These are phyloP conservation scores for Oncorhynchus nerka DNA, from an alignment of 2,113 vertebrate species.

Conservation along the genomic window DNA sequence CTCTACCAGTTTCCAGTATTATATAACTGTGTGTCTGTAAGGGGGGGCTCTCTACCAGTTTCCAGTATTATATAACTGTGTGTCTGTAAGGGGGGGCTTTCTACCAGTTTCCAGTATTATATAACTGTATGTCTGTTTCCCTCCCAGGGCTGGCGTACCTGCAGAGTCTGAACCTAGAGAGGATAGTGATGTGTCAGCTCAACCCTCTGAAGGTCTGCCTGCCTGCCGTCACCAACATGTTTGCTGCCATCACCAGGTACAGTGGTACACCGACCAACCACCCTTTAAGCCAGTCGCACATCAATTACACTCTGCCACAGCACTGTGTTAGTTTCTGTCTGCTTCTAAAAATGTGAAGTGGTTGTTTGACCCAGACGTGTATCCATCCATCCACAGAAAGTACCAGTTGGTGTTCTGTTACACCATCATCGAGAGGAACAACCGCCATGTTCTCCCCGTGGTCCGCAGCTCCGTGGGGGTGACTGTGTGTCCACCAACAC, in stretches of 20 bases:
- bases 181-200: slow-evolving; percentile 92
- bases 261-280: neutral
- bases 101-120: neutral
- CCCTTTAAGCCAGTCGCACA: no score
- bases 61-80: no score
- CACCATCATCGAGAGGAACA: slow-evolving; percentile 94
- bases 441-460: slow-evolving; percentile 81
- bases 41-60: no score
- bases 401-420: slow-evolving; percentile 98
- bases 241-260: slow-evolving; percentile 93
- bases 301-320: no score
- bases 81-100: neutral
- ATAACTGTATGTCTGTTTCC: slow-evolving; percentile 6
- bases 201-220: slow-evolving; percentile 96
- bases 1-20: no score
- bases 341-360: no score
- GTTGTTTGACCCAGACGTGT: neutral
- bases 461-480: slow-evolving; percentile 81
- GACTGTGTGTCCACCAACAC: slow-evolving; percentile 78
- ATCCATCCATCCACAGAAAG: slow-evolving; percentile 73
- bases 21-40: no score
- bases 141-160: slow-evolving; percentile 85
- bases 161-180: slow-evolving; percentile 92
- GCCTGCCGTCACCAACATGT: slow-evolving; percentile 87
- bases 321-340: no score